Percentiles rank a stretch among this genome's conserved stretches.
Conservation (phyloP, 2,888 invertebrate genomes). For the Heliconius ethilla region DNA sequence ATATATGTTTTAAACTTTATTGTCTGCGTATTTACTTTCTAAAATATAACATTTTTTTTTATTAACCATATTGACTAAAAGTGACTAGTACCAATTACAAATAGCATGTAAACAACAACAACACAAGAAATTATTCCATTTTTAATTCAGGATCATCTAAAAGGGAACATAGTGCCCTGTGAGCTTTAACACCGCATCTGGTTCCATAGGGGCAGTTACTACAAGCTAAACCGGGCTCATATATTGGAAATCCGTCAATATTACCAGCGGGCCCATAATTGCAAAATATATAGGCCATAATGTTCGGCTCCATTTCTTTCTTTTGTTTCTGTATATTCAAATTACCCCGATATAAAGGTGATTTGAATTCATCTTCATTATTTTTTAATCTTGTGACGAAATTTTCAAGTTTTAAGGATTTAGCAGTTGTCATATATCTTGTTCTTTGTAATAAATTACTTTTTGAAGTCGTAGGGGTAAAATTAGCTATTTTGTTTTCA, state of each 20-base stretch:
- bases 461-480: conserved; percentile 47
- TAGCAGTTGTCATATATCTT: conserved; percentile 58
- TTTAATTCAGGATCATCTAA: conserved; percentile 63
- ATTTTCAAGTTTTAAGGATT: conserved; percentile 55
- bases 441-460: conserved; percentile 66
- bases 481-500: conserved; percentile 29
- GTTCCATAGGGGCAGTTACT: conserved; percentile 72
- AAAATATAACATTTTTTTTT: neutral
- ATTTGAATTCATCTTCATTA: conserved; percentile 50
- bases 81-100: neutral
- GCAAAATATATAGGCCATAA: conserved; percentile 73
- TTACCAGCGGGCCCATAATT: conserved; percentile 78
- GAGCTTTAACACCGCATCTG: conserved; percentile 66
- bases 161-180: conserved; percentile 68
- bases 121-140: conserved; percentile 16
- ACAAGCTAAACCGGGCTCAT: conserved; percentile 67
- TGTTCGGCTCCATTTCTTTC: conserved; percentile 57
- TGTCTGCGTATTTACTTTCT: neutral
- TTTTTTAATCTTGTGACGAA: conserved; percentile 52
- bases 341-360: conserved; percentile 65
- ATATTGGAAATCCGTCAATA: conserved; percentile 74
- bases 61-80: neutral
- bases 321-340: conserved; percentile 45
- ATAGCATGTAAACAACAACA: neutral
- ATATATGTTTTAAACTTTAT: neutral